phyloP scores from a whole-genome alignment of 2,113 vertebrate genomes.

The Thryonomys swinderianus region DNA sequence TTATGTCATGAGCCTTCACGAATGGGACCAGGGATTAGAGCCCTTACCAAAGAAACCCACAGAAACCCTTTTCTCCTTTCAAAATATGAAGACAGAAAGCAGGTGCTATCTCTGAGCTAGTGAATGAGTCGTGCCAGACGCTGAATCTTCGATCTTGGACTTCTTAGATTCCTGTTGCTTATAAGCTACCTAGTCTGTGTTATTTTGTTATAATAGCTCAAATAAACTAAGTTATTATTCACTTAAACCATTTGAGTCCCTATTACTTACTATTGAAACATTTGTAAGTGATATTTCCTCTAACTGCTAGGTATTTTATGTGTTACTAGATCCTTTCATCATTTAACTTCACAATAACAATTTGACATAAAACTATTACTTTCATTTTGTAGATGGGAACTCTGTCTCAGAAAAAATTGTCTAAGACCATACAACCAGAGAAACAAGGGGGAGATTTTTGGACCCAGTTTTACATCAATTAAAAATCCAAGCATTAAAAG shows the following conservation, averaged over 20 bases:
- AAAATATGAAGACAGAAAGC: not conserved
- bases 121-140: not conserved
- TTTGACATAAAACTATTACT: not conserved
- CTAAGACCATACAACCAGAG: not conserved
- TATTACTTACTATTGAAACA: not conserved
- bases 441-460: not conserved
- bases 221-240: not conserved
- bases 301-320: not conserved
- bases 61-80: not conserved
- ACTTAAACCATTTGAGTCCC: not conserved
- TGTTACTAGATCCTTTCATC: not conserved
- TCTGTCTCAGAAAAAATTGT: not conserved
- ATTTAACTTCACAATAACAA: not conserved
- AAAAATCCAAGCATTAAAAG: not conserved
- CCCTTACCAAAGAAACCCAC: not conserved
- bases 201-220: not conserved
- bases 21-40: not conserved
- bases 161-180: not conserved
- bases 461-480: not conserved
- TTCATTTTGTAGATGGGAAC: constrained; percentile 30
- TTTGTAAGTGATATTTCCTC: constrained; percentile 12
- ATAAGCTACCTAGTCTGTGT: not conserved
- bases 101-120: not conserved
- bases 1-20: not conserved
- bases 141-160: not conserved